Evolutionary conservation across 2,797 vertebrate genomes (phyloP).

Genomic region (Protonibea diacanthus): DNA sequence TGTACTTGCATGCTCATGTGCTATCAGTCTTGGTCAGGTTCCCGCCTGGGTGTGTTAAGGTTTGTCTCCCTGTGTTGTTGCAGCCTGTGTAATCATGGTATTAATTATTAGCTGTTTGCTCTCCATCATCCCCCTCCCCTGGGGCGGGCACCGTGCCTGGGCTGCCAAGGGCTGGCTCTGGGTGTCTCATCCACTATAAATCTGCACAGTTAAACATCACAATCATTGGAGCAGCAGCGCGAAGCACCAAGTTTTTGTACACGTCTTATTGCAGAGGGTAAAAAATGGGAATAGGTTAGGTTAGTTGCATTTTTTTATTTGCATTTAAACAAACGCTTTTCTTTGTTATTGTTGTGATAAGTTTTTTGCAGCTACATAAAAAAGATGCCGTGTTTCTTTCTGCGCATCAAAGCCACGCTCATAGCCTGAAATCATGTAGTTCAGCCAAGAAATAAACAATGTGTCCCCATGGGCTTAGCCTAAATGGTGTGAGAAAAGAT

Average conservation of each 20-base stretch:
- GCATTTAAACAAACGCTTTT: background rate
- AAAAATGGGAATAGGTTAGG: slow-evolving; percentile 3
- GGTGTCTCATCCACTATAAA: slow-evolving; percentile 80
- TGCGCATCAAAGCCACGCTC: slow-evolving; percentile 28
- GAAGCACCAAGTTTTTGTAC: slow-evolving; percentile 19
- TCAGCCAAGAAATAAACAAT: slow-evolving; percentile 73
- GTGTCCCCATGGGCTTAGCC: slow-evolving; percentile 74
- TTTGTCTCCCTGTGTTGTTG: slow-evolving; percentile 84
- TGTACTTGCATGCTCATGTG: slow-evolving; percentile 68
- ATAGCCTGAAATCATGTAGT: slow-evolving; percentile 60
- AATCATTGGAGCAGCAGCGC: slow-evolving; percentile 48
- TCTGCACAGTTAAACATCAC: slow-evolving; percentile 77
- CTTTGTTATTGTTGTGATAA: background rate
- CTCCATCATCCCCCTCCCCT: slow-evolving; percentile 84
- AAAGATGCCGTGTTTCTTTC: slow-evolving; percentile 10
- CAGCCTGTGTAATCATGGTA: slow-evolving; percentile 86
- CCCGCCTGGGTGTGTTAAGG: slow-evolving; percentile 75
- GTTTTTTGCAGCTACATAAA: slow-evolving; percentile 28
- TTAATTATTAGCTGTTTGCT: slow-evolving; percentile 90
- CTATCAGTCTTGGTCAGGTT: slow-evolving; percentile 86
- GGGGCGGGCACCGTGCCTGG: slow-evolving; percentile 77
- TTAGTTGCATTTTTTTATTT: background rate
- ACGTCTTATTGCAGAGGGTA: slow-evolving; percentile 10
- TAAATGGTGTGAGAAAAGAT: slow-evolving; percentile 81
- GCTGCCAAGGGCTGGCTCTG: slow-evolving; percentile 77